Base-by-base conservation (phyloP, 2,113 vertebrate genomes). In the Sylvia atricapilla region DNA sequence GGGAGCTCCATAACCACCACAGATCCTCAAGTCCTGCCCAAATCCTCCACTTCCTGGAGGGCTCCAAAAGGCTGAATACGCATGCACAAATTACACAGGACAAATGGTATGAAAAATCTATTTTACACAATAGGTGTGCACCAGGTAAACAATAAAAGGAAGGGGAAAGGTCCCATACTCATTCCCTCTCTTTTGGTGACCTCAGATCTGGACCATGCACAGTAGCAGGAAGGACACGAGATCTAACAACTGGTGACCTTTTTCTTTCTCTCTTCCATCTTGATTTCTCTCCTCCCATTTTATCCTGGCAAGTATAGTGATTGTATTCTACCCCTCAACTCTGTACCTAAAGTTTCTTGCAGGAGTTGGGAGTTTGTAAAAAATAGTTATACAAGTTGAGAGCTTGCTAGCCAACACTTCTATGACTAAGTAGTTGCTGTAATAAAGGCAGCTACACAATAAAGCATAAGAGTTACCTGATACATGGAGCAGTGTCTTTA, bases 51-150 rank as follows among this genome's bases (percentile, higher is more conserved):
- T 28, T 44, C 15, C 50, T 58, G 50, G 8, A 33, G 44, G 50
- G 22, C 4, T 50, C 59, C 39, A 66, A 58, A 44, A 15, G 30
- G 7, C 27, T 66, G 50, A 66, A 15, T 3, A 33, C 0, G 0
- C 4, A 22, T 15, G 2, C 20, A 80, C 0, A 1, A 66, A 50
- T 24, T 33, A 50, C 13, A 50, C 11, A 20, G 35, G 0, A 3
- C 9, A 30, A 55, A n/a, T 11, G 13, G 30, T 25, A 12, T 25
- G 11, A 58, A 72, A 80, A 50, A 49, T 10, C 58, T 56, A 21
- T n/a, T 73, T 58, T 37, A 43, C 27, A 43, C 15, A 37, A 33
- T 4, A 33, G 5, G 27, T 31, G 10, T 23, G 6, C 35, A 64
- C 22, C 50, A 28, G 25, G 18, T 20, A 37, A 73, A 23, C 11